A percentile compares a stretch with the other conserved stretches of the same genome.
phyloP scores from a whole-genome alignment of 2,888 invertebrate genomes.

The Callosobruchus maculatus region DNA sequence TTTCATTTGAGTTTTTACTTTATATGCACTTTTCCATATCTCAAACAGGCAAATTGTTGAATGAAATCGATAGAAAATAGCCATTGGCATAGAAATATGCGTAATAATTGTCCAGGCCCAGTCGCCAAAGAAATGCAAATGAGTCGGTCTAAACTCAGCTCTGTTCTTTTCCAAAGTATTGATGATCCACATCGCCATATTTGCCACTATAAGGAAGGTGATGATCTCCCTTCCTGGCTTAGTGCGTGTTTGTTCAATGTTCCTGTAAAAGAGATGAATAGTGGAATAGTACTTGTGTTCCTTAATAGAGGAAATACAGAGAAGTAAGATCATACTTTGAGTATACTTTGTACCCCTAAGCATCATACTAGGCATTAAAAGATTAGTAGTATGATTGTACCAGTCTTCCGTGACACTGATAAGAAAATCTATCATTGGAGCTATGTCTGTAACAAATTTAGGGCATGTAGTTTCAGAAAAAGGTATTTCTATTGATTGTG shows the following conservation, averaged over 20 bases:
- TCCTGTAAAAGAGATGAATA: constrained; percentile 50
- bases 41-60: constrained; percentile 94
- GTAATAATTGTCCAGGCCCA: constrained; percentile 97
- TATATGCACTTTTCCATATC: constrained; percentile 95
- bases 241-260: constrained; percentile 74
- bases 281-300: no score
- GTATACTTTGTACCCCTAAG: no score
- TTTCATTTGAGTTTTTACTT: constrained; percentile 67
- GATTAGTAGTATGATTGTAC: no score
- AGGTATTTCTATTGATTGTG: no score
- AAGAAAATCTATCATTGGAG: no score
- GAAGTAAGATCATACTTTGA: no score
- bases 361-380: no score
- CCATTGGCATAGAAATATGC: constrained; percentile 88
- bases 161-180: constrained; percentile 88
- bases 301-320: no score
- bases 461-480: no score
- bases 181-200: constrained; percentile 92
- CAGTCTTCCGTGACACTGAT: no score
- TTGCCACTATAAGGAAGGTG: constrained; percentile 85
- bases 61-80: constrained; percentile 92
- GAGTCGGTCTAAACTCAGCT: constrained; percentile 88
- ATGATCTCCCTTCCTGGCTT: constrained; percentile 93
- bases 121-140: constrained; percentile 85
- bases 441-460: no score